Conservation (phyloP, 1,140 invertebrate genomes). For the Camponotus floridanus region DNA sequence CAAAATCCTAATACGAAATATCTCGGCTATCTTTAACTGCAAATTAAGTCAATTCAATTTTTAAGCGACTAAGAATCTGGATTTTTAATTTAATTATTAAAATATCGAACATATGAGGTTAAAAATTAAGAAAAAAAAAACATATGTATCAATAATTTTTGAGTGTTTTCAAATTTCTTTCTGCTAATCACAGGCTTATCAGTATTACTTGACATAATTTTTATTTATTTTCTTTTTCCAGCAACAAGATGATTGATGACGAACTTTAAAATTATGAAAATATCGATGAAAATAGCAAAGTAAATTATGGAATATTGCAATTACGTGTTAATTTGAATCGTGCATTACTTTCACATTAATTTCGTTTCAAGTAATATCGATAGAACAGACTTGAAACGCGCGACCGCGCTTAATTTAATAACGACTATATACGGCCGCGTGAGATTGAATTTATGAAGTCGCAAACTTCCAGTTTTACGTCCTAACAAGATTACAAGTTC, state of each 20-base stretch:
- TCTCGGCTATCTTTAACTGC: neutral
- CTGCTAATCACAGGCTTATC: neutral
- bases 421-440: constrained; percentile 49
- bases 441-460: constrained; percentile 64
- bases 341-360: constrained; percentile 45
- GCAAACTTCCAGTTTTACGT: constrained; percentile 58
- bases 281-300: neutral
- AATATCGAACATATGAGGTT: neutral
- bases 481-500: constrained; percentile 57
- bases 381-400: constrained; percentile 51
- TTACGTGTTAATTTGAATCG: constrained; percentile 29
- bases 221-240: neutral
- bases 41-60: constrained; percentile 1
- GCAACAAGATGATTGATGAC: neutral
- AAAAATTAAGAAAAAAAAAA: constrained; percentile 6
- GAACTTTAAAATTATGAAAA: constrained; percentile 14
- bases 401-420: constrained; percentile 59
- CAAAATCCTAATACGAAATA: too few species aligned
- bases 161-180: neutral
- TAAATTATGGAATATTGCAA: neutral
- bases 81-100: neutral
- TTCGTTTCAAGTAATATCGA: constrained; percentile 54
- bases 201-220: neutral
- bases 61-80: neutral
- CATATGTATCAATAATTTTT: neutral